Evolutionary conservation across 2,888 invertebrate genomes (phyloP).

Genomic region (Cremastinae sp.): DNA sequence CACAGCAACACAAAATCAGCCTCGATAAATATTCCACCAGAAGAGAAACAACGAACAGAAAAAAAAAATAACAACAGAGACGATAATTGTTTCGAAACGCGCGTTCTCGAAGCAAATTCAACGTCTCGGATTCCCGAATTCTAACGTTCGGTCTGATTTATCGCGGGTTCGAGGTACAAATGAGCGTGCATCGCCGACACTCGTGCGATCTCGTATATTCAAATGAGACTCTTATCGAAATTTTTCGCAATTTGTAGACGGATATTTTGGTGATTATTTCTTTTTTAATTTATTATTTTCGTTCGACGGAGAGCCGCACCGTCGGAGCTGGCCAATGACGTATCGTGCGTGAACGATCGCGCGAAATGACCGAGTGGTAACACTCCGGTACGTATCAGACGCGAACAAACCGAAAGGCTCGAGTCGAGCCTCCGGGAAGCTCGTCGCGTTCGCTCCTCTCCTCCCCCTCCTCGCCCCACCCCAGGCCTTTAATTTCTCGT

Average conservation of each 20-base stretch:
- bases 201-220: background rate
- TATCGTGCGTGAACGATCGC: constrained; percentile 62
- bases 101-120: background rate
- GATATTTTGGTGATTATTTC: background rate
- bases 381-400: constrained; percentile 49
- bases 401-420: constrained; percentile 56
- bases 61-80: constrained; percentile 15
- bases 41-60: background rate
- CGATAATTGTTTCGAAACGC: background rate
- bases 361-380: constrained; percentile 63
- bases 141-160: background rate
- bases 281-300: background rate
- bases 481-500: constrained; percentile 21
- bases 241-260: background rate
- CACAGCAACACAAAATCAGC: too few relatives aligned
- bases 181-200: background rate
- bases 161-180: background rate
- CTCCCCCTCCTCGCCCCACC: constrained; percentile 65
- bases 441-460: constrained; percentile 61
- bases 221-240: background rate
- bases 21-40: too few relatives aligned
- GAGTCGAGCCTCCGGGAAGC: constrained; percentile 68
- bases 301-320: constrained; percentile 9
- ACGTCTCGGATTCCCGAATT: background rate
- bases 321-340: constrained; percentile 38